These are phyloP conservation scores for Rhingia rostrata DNA, from an alignment of 2,888 invertebrate species.

Conservation along the genomic window DNA sequence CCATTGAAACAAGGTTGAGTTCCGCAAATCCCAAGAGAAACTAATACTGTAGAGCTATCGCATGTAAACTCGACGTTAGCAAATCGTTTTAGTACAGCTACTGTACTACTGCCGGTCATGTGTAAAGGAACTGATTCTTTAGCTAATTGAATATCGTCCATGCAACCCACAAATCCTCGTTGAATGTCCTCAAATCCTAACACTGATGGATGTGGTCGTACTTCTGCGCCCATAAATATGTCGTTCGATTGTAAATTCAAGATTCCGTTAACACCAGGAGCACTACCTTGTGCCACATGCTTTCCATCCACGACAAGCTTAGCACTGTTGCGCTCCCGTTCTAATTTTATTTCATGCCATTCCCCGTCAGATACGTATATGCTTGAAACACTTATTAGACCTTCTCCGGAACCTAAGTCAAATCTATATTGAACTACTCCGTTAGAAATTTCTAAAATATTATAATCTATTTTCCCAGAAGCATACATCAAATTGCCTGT, in stretches of 20 bases:
- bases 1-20: conserved; percentile 92
- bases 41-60: conserved; percentile 85
- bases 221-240: conserved; percentile 93
- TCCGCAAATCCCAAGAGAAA: conserved; percentile 88
- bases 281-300: conserved; percentile 88
- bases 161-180: conserved; percentile 94
- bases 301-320: conserved; percentile 91
- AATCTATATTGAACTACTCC: conserved; percentile 95
- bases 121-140: conserved; percentile 90
- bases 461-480: conserved; percentile 94
- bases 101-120: conserved; percentile 86
- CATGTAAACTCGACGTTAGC: conserved; percentile 89
- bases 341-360: conserved; percentile 92
- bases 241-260: conserved; percentile 93
- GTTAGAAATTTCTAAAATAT: conserved; percentile 92
- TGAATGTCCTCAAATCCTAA: conserved; percentile 89
- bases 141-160: conserved; percentile 92
- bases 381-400: conserved; percentile 89
- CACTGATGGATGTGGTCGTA: conserved; percentile 89
- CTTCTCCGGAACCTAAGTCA: conserved; percentile 96
- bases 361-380: conserved; percentile 92
- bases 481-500: conserved; percentile 94
- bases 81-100: conserved; percentile 86
- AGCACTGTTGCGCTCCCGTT: conserved; percentile 91
- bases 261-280: conserved; percentile 91